Conservation (phyloP, 1,140 invertebrate genomes). For the Stegodyphus dumicola region DNA sequence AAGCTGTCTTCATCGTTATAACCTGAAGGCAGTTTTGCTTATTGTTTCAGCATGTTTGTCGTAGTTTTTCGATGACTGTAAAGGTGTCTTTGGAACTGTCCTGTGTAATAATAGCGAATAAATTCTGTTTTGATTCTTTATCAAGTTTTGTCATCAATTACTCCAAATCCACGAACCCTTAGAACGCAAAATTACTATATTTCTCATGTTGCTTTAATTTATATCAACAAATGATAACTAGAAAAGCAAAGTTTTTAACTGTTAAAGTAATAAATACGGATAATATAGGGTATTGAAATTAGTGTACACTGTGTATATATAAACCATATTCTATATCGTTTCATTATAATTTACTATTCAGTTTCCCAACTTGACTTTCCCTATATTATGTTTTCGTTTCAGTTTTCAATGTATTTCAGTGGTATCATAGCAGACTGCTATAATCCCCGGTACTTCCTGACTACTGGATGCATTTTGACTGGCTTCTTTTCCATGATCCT, state of each 20-base stretch:
- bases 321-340: neutral
- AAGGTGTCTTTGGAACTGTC: too few relatives aligned
- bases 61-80: too few relatives aligned
- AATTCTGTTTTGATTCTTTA: too few relatives aligned
- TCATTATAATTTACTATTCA: neutral
- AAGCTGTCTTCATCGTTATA: too few relatives aligned
- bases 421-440: slow-evolving; percentile 37
- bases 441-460: slow-evolving; percentile 49
- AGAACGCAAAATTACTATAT: too few relatives aligned
- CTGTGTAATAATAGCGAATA: too few relatives aligned
- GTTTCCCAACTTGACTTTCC: neutral
- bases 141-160: too few relatives aligned
- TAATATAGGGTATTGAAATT: neutral
- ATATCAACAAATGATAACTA: neutral
- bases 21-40: too few relatives aligned
- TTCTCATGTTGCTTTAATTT: neutral
- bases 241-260: neutral
- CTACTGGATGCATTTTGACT: slow-evolving; percentile 6
- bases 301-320: neutral
- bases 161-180: too few relatives aligned
- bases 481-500: slow-evolving; percentile 16
- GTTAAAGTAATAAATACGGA: neutral
- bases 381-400: neutral
- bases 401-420: slow-evolving; percentile 29
- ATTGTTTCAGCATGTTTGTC: too few relatives aligned